Base-by-base conservation (phyloP, 2,888 invertebrate genomes). In the Drosophila mettleri region DNA sequence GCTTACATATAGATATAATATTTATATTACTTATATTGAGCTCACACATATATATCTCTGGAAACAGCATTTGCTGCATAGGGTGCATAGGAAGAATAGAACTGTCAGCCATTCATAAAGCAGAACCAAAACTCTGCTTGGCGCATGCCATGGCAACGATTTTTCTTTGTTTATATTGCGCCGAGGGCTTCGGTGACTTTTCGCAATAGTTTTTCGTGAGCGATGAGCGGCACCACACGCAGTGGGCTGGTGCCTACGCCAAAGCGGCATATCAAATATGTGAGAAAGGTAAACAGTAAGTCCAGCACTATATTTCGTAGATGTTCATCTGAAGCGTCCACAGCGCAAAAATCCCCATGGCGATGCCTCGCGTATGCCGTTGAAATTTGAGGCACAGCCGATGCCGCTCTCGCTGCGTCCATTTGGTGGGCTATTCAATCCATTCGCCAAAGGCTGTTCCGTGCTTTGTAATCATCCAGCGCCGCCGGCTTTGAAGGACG, bases 401-500 rank as follows among this genome's bases (percentile, higher is more conserved):
- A 96, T 96, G 2, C 96, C 96, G 5, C 95, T 95, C 66, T 94
- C 95, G 63, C 92, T 96, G 41, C 95, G 96, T 51, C 97, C 97
- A 0, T 96, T 96, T 88, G 96, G 96, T 3, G 96, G 95, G 0
- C 93, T 97, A 0, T 96, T 95, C 92, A 97, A 97, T 92, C 97
- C 97, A 0, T 97, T 95, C 91, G 94, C 96, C 0, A 94, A 95
- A 69, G 95, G 95, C 7, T 97, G 97, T 89, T 97, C 97, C 0
- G 95, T 97, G 8, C 93, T 97, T 9, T 97, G 97, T 92, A 97
- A 97, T 91, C 97, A 97, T 91, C 97, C 97, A 0, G 95, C 96
- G 1, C 96, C 96, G 63, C 93, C 93, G 20, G 95, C 95, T 49
- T 95, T 95, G 0, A 95, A 94, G 90, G 94, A 96, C 86, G 94